A percentile compares a stretch with the other conserved stretches of the same genome.
Conservation (phyloP, 2,888 invertebrate species). For the Idaea dimidiata region DNA sequence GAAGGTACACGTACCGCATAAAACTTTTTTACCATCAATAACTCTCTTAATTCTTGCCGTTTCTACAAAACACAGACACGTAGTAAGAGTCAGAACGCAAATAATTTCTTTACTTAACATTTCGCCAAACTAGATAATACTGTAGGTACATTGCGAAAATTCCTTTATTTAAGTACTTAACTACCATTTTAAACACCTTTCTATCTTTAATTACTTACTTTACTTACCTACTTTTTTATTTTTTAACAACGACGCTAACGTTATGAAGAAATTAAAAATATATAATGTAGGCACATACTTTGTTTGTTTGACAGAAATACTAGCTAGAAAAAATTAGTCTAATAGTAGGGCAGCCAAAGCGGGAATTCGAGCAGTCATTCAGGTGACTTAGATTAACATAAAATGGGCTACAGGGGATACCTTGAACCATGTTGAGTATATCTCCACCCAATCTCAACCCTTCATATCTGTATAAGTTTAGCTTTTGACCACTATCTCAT, state of each 20-base stretch:
- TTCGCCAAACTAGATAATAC: constrained; percentile 21
- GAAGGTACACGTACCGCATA: constrained; percentile 54
- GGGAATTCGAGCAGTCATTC: no score
- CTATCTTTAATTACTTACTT: neutral
- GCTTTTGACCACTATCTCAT: no score
- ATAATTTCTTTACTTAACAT: constrained; percentile 21
- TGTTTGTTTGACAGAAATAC: no score
- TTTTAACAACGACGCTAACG: neutral
- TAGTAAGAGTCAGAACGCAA: constrained; percentile 26
- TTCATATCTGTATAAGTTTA: no score
- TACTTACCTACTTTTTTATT: neutral
- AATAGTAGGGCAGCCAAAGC: no score
- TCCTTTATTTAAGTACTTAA: constrained; percentile 11
- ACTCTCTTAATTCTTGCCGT: constrained; percentile 61
- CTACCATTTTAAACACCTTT: constrained; percentile 28
- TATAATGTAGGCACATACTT: no score
- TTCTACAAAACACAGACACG: constrained; percentile 26
- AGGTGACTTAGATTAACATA: no score
- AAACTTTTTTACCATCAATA: constrained; percentile 52
- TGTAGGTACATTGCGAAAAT: constrained; percentile 18
- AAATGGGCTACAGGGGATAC: no score
- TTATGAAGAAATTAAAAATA: no score
- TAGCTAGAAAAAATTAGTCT: no score
- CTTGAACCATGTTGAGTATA: no score
- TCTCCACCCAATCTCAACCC: no score